Evolutionary conservation across 2,888 invertebrate genomes (phyloP).

Genomic region (Drosophila rubida): DNA sequence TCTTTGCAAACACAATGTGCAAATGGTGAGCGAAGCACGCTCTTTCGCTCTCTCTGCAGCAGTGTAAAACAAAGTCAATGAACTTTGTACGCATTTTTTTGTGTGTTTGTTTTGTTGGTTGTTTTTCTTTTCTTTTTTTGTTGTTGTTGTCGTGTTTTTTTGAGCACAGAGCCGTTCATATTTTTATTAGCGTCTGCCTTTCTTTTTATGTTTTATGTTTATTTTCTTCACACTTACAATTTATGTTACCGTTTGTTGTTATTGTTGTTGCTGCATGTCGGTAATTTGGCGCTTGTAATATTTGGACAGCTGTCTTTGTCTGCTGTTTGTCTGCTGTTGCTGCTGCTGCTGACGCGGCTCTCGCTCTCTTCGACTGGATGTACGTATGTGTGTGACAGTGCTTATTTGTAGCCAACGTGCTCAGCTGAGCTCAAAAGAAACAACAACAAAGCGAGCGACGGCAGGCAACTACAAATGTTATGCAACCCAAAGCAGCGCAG

Average conservation of each 20-base stretch:
- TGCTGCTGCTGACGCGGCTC: neutral
- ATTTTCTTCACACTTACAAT: constrained; percentile 64
- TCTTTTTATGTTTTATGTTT: constrained; percentile 46
- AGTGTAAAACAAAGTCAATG: constrained; percentile 80
- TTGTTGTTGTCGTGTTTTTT: constrained; percentile 14
- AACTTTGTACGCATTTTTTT: constrained; percentile 82
- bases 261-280: constrained; percentile 37
- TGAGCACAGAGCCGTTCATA: constrained; percentile 51
- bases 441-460: constrained; percentile 18
- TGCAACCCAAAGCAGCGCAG: constrained; percentile 39
- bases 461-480: constrained; percentile 43
- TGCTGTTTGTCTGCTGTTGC: constrained; percentile 13
- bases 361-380: neutral
- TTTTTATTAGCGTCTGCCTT: constrained; percentile 60
- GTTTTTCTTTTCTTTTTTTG: constrained; percentile 32
- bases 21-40: constrained; percentile 25
- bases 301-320: constrained; percentile 51
- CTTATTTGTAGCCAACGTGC: constrained; percentile 31
- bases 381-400: constrained; percentile 3
- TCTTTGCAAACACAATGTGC: constrained; percentile 49
- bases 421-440: constrained; percentile 46
- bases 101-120: constrained; percentile 49
- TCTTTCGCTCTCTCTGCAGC: constrained; percentile 32
- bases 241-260: constrained; percentile 24
- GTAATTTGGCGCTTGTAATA: constrained; percentile 53